phyloP scores from a whole-genome alignment of 2,113 vertebrate species.

The Mustela nigripes region DNA sequence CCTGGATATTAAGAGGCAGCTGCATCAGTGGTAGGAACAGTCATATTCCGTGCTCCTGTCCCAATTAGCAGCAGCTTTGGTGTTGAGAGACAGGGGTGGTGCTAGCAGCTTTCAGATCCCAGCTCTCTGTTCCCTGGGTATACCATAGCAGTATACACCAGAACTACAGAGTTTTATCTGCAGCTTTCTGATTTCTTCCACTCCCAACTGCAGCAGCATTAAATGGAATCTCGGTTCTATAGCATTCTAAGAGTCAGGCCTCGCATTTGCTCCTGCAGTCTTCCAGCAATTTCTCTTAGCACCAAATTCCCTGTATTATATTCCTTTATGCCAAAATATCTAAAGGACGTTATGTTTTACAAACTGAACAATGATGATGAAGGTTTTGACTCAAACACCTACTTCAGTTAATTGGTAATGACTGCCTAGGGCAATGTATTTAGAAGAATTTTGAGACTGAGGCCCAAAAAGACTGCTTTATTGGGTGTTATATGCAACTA shows the following conservation, averaged over 20 bases:
- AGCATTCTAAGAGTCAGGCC: neutral
- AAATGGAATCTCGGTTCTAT: neutral
- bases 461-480: neutral
- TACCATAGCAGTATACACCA: neutral
- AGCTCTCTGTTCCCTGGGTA: neutral
- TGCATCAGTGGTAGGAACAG: neutral
- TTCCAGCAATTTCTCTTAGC: neutral
- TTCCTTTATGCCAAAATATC: neutral
- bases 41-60: neutral
- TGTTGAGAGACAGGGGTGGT: neutral
- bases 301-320: neutral
- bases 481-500: neutral
- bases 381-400: slow-evolving; percentile 7
- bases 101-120: neutral
- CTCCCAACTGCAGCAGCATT: neutral
- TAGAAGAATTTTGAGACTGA: neutral
- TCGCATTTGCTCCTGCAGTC: neutral
- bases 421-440: neutral
- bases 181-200: neutral
- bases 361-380: slow-evolving; percentile 12
- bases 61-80: neutral
- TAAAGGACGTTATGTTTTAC: slow-evolving; percentile 10
- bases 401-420: neutral
- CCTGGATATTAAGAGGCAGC: neutral
- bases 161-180: neutral